Evolutionary conservation across 2,797 vertebrate species (phyloP), one percentile per base, ranked within the genome.

Genomic region (Poecilia wingei): DNA sequence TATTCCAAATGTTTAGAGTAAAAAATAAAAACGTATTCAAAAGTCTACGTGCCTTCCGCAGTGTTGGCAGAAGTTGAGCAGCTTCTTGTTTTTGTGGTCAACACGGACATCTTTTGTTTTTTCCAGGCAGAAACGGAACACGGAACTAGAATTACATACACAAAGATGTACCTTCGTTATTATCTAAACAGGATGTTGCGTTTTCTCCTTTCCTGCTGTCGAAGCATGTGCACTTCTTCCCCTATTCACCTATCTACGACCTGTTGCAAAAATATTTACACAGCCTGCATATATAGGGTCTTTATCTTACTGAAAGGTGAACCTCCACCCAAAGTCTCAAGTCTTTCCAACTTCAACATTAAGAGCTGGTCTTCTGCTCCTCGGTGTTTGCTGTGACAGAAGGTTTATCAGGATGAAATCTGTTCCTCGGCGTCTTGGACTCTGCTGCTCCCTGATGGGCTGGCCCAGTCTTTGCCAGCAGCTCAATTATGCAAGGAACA

Each of bases 361-460:
- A 76, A 85, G 71, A 87, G 78, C 72, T n/a, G 12, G 84, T 53
- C 41, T 76, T 85, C 79, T 88, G 73, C 78, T 86, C 84, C 85
- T 82, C 81, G 4, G 8, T 33, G 14, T 74, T 79, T 75, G 33
- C 81, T 82, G 77, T 82, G 80, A 90, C 88, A 87, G 77, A 89
- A 86, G 82, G 72, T 82, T 90, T 92, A 88, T 84, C 80, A 90
- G 89, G 88, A 87, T 45, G 72, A 78, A 82, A 77, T 82, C 82
- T 87, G 84, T 89, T 90, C 92, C 89, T 86, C 80, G 81, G 82
- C 88, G 57, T 87, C 84, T 79, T 79, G 84, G 86, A 92, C 87
- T 90, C 89, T 80, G 83, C 87, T 91, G 88, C 82, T 81, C 82
- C 88, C 77, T 79, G 79, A 91, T 91, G 85, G 84, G 79, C 81